phyloP scores from a whole-genome alignment of 1,140 invertebrate genomes.

The Hylaeus anthracinus region DNA sequence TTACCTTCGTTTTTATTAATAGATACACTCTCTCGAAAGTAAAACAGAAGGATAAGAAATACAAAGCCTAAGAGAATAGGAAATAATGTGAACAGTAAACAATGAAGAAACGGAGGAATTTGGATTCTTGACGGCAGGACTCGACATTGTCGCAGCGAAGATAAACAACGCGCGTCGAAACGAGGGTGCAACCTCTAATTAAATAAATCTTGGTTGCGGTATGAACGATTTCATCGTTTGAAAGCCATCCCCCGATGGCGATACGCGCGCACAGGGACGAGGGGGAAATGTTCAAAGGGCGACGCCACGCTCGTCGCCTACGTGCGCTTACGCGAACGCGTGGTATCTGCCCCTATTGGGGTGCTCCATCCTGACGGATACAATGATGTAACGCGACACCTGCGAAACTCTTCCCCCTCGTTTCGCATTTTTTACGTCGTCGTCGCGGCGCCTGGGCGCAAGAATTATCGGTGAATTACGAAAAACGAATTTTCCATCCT shows the following conservation, averaged over 20 bases:
- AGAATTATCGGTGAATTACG: neutral
- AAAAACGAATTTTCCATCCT: neutral
- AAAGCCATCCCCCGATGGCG: constrained; percentile 59
- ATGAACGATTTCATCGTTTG: constrained; percentile 70
- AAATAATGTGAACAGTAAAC: no score
- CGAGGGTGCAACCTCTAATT: constrained; percentile 56
- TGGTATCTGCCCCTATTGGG: constrained; percentile 61
- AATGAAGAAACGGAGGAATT: no score
- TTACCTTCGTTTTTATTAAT: no score
- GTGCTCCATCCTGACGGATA: constrained; percentile 60
- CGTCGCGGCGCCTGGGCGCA: neutral
- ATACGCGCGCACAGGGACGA: constrained; percentile 22
- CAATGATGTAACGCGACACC: constrained; percentile 73
- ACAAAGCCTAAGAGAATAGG: no score
- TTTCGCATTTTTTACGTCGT: constrained; percentile 46
- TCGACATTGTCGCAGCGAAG: neutral
- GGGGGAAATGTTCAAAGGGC: constrained; percentile 54
- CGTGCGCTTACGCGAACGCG: constrained; percentile 46
- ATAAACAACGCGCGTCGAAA: neutral
- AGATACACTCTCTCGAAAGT: no score
- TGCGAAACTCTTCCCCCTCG: constrained; percentile 61
- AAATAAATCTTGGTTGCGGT: constrained; percentile 68
- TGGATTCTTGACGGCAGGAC: no score
- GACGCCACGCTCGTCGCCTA: neutral
- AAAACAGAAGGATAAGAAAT: no score